These are phyloP conservation scores for Porites cylindrica DNA, from an alignment of 92 coral and sea anemone species.

Conservation along the genomic window DNA sequence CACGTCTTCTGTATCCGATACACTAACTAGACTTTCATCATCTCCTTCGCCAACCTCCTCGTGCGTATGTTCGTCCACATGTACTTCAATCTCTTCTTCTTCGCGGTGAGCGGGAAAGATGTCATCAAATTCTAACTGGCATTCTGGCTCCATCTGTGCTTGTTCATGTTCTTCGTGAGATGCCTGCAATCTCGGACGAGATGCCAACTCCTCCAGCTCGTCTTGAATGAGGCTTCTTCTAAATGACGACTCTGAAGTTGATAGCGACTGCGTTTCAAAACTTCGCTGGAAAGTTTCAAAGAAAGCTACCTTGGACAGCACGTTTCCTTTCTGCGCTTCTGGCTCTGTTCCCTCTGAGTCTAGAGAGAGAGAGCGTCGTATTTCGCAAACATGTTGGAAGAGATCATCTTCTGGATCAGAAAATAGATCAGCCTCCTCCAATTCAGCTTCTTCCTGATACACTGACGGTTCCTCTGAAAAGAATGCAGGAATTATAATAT, in stretches of 20 bases:
- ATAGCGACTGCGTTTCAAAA: slow-evolving; percentile 31
- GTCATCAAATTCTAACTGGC: slow-evolving; percentile 90
- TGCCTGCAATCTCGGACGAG: slow-evolving; percentile 28
- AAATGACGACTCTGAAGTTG: slow-evolving; percentile 47
- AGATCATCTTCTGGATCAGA: slow-evolving; percentile 71
- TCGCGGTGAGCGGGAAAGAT: slow-evolving; percentile 89
- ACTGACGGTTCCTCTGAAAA: slow-evolving; percentile 31
- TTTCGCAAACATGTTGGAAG: slow-evolving; percentile 49
- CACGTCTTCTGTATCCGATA: slow-evolving; percentile 77
- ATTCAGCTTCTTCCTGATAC: slow-evolving; percentile 37
- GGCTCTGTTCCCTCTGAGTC: slow-evolving; percentile 86
- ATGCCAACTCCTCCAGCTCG: slow-evolving; percentile 49
- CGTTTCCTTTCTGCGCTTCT: slow-evolving; percentile 70
- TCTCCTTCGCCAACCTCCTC: slow-evolving; percentile 78
- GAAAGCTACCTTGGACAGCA: slow-evolving; percentile 73
- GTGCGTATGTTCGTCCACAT: slow-evolving; percentile 60
- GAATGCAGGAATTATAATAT: no score
- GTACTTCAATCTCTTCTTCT: slow-evolving; percentile 60
- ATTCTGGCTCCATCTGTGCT: slow-evolving; percentile 43
- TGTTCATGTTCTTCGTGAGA: slow-evolving; percentile 20
- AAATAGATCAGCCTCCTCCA: slow-evolving; percentile 56
- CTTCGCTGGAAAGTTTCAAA: slow-evolving; percentile 66
- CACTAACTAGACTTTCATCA: slow-evolving; percentile 76
- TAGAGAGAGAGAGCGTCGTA: slow-evolving; percentile 76
- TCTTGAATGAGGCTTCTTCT: slow-evolving; percentile 65